Conservation (phyloP, 2,797 vertebrate genomes). For the Gymnopithys bicolor region DNA sequence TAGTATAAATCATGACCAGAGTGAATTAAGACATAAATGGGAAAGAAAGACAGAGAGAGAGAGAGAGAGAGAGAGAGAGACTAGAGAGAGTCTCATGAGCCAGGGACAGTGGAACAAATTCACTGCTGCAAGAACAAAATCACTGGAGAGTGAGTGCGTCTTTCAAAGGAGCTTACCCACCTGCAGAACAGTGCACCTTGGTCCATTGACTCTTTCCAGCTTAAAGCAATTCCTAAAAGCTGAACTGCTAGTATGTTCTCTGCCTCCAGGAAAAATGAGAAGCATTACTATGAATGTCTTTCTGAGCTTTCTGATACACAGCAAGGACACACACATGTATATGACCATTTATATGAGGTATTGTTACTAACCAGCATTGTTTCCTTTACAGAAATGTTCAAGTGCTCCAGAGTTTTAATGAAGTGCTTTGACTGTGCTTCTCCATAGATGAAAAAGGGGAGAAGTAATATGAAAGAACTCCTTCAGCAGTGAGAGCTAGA, state of each 20-base stretch:
- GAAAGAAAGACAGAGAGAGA: background rate
- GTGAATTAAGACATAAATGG: constrained; percentile 47
- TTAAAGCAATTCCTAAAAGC: background rate
- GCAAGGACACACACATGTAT: background rate
- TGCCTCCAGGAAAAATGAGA: constrained; percentile 3
- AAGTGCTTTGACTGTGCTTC: background rate
- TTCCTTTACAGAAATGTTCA: background rate
- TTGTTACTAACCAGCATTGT: background rate
- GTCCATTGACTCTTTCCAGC: background rate
- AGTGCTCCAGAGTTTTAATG: background rate
- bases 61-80: background rate
- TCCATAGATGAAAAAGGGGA: background rate
- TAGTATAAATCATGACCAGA: constrained; percentile 53
- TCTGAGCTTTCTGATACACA: background rate
- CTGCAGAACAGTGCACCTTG: background rate
- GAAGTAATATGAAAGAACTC: background rate
- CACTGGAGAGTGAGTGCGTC: background rate
- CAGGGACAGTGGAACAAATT: constrained; percentile 3
- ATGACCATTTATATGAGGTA: background rate
- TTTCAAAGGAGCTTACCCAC: constrained; percentile 29
- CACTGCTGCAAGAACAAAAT: constrained; percentile 16
- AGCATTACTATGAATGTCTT: background rate
- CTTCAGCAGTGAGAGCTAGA: background rate
- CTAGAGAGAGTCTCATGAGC: background rate
- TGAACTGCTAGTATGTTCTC: background rate